Evolutionary conservation across 2,113 vertebrate species (phyloP).

Genomic region (Tyrannus savana): DNA sequence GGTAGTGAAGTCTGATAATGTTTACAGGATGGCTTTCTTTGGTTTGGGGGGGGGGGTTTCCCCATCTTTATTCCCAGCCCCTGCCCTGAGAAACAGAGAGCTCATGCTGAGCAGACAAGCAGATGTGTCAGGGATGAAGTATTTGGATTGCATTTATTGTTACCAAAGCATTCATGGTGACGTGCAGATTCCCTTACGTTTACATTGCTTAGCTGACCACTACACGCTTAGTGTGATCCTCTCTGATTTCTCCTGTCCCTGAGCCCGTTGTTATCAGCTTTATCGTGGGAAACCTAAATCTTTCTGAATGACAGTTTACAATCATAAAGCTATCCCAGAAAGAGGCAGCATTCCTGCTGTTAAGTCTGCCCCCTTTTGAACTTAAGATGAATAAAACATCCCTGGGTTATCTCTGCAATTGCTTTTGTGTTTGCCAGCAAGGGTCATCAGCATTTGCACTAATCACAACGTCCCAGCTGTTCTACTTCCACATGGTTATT

Average conservation of each 20-base stretch:
- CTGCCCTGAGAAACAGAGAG: background rate
- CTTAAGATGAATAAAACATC: background rate
- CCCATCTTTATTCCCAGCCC: background rate
- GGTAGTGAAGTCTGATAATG: conserved; percentile 47
- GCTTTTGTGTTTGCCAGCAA: conserved; percentile 9
- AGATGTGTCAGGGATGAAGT: background rate
- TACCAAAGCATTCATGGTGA: conserved; percentile 1
- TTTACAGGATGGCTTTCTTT: conserved; percentile 61
- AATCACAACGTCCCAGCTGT: background rate
- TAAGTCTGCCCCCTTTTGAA: background rate
- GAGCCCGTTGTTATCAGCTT: background rate
- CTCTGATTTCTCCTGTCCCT: background rate
- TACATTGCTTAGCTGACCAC: background rate
- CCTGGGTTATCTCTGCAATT: background rate
- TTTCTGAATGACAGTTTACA: background rate
- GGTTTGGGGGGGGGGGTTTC: background rate
- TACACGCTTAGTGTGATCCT: background rate
- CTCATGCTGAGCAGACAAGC: background rate
- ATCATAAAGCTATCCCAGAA: background rate
- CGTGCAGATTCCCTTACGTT: background rate
- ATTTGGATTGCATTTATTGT: background rate
- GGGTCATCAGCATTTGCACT: conserved; percentile 28
- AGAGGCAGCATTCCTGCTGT: background rate
- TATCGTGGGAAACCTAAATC: background rate
- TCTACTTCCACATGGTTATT: background rate